A percentile compares a stretch with the other conserved stretches of the same genome.
These are phyloP conservation scores for Neolamprologus sp. DNA, from an alignment of 2,113 vertebrate genomes.

Conservation along the genomic window DNA sequence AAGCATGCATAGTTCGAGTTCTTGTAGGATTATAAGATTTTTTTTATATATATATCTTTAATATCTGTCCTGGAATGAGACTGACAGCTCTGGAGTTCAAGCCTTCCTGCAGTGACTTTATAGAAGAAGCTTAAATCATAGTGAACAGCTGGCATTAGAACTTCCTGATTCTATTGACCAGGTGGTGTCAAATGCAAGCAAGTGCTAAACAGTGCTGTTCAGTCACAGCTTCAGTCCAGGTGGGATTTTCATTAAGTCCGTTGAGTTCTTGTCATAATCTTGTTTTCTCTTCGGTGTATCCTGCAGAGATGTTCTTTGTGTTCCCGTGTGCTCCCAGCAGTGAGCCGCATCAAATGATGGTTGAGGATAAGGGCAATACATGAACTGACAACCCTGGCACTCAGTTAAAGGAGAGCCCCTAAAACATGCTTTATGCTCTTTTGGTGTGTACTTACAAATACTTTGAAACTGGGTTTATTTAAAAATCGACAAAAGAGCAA, in stretches of 20 bases:
- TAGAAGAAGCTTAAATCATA: neutral
- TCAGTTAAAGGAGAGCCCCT: neutral
- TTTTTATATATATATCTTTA: neutral
- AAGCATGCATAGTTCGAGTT: conserved; percentile 52
- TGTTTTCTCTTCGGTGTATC: neutral
- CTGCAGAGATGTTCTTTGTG: neutral
- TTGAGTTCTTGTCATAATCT: neutral
- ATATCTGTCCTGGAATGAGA: neutral
- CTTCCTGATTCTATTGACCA: neutral
- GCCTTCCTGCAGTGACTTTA: neutral
- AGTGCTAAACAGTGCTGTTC: neutral
- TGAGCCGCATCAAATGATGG: neutral
- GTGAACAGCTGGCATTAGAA: neutral
- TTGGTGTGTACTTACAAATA: neutral
- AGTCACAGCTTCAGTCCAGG: neutral
- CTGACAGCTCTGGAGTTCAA: neutral
- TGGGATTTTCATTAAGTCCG: neutral
- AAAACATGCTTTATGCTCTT: neutral
- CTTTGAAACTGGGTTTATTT: neutral
- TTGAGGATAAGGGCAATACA: neutral
- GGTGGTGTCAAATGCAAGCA: neutral
- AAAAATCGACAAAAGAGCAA: neutral
- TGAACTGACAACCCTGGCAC: neutral
- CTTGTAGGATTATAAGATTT: neutral
- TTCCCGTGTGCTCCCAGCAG: neutral